phyloP scores from a whole-genome alignment of 1,140 invertebrate genomes.

The Euglossa dilemma region DNA sequence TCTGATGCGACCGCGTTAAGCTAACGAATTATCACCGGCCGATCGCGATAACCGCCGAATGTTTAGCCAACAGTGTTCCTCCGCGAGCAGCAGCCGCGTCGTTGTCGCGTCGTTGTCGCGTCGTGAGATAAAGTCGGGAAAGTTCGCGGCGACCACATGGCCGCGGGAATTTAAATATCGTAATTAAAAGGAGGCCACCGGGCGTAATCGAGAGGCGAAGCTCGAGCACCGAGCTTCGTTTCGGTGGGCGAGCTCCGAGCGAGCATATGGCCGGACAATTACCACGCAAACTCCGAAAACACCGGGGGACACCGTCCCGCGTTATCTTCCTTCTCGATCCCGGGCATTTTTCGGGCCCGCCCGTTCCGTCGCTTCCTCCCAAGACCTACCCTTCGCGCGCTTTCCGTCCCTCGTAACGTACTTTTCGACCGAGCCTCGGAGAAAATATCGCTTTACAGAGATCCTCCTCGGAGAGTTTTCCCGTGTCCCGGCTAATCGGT shows the following conservation, averaged over 20 bases:
- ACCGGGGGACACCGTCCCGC: conserved; percentile 27
- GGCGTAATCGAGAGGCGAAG: conserved; percentile 67
- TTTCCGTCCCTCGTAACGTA: conserved; percentile 48
- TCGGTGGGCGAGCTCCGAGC: conserved; percentile 63
- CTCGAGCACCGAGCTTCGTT: conserved; percentile 63
- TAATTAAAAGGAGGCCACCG: conserved; percentile 74
- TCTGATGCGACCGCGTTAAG: conserved; percentile 50
- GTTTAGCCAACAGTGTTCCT: conserved; percentile 79
- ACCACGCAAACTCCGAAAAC: conserved; percentile 59
- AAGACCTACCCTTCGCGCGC: conserved; percentile 35
- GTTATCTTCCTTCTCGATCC: conserved; percentile 60
- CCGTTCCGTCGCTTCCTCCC: conserved; percentile 27
- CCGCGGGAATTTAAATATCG: conserved; percentile 78
- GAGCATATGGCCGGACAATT: conserved; percentile 74
- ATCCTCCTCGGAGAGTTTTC: conserved; percentile 5
- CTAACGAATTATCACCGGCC: conserved; percentile 76
- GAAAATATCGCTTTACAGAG: conserved; percentile 3
- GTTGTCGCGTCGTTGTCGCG: no score
- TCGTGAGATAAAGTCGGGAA: conserved; percentile 10
- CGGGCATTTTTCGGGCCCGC: conserved; percentile 37
- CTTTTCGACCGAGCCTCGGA: background rate
- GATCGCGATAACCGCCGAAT: conserved; percentile 76
- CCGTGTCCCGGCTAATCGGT: conserved; percentile 4
- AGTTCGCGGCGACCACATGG: conserved; percentile 69
- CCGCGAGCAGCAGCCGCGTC: conserved; percentile 37